Conservation (phyloP, 2,888 invertebrate genomes). For the Criorhina ranunculi region DNA sequence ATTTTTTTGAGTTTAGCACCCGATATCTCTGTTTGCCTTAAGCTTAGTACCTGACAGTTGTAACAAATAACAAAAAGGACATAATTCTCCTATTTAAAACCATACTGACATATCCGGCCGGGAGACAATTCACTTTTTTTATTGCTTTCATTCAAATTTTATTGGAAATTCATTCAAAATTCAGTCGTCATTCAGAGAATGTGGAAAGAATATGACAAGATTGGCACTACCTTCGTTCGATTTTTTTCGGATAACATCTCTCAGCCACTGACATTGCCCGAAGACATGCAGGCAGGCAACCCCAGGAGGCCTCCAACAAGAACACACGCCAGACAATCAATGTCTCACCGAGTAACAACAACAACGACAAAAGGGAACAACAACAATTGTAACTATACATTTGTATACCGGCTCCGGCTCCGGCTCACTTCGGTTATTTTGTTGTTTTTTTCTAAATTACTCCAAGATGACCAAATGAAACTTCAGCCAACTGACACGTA, state of each 20-base stretch:
- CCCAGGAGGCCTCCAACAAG: conserved; percentile 53
- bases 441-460: conserved; percentile 50
- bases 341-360: conserved; percentile 48
- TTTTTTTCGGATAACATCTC: conserved; percentile 68
- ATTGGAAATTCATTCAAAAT: conserved; percentile 65
- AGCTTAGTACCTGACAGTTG: neutral
- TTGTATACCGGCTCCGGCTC: conserved; percentile 2
- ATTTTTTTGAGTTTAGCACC: too few relatives aligned
- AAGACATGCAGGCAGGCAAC: conserved; percentile 48
- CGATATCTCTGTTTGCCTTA: too few relatives aligned
- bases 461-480: conserved; percentile 74
- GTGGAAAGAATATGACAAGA: conserved; percentile 66
- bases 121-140: conserved; percentile 61
- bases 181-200: conserved; percentile 69
- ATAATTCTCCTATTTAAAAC: conserved; percentile 36
- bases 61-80: conserved; percentile 12
- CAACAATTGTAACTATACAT: conserved; percentile 30
- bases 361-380: conserved; percentile 24
- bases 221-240: conserved; percentile 70
- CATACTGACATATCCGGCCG: conserved; percentile 70
- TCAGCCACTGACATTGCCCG: conserved; percentile 51
- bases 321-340: conserved; percentile 58
- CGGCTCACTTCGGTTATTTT: conserved; percentile 25
- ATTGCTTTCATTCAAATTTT: conserved; percentile 38
- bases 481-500: conserved; percentile 81